Conservation (phyloP, 2,888 invertebrate species). For the Torymus texanus region DNA sequence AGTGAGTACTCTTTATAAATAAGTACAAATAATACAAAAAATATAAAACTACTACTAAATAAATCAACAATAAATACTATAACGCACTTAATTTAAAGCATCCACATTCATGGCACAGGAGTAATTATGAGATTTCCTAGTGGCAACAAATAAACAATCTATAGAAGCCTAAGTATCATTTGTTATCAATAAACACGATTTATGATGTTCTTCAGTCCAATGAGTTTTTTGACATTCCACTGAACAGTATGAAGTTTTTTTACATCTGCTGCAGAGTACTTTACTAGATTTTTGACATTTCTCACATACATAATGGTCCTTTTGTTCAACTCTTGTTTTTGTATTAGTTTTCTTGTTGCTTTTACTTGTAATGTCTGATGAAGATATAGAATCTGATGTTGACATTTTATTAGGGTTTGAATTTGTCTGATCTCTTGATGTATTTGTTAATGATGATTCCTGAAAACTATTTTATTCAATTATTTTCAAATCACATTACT, state of each 20-base stretch:
- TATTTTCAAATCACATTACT: too few relatives aligned
- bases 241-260: slow-evolving; percentile 34
- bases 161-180: slow-evolving; percentile 19
- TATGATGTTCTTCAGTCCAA: slow-evolving; percentile 31
- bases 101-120: slow-evolving; percentile 3
- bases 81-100: slow-evolving; percentile 9
- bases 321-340: neutral
- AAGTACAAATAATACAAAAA: neutral
- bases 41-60: slow-evolving; percentile 38
- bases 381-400: too few relatives aligned
- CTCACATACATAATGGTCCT: neutral
- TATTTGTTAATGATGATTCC: too few relatives aligned
- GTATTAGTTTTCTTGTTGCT: neutral
- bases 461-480: too few relatives aligned
- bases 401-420: too few relatives aligned
- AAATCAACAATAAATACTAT: slow-evolving; percentile 47
- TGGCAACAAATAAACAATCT: slow-evolving; percentile 26
- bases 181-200: slow-evolving; percentile 13
- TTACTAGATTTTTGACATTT: slow-evolving; percentile 21
- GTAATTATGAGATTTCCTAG: slow-evolving; percentile 8
- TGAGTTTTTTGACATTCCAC: slow-evolving; percentile 13
- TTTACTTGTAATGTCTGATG: too few relatives aligned
- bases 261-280: slow-evolving; percentile 25
- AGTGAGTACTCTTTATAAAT: neutral
- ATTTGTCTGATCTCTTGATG: too few relatives aligned